Base-by-base conservation (phyloP, 2,888 invertebrate species). In the Drosophila borborema region DNA sequence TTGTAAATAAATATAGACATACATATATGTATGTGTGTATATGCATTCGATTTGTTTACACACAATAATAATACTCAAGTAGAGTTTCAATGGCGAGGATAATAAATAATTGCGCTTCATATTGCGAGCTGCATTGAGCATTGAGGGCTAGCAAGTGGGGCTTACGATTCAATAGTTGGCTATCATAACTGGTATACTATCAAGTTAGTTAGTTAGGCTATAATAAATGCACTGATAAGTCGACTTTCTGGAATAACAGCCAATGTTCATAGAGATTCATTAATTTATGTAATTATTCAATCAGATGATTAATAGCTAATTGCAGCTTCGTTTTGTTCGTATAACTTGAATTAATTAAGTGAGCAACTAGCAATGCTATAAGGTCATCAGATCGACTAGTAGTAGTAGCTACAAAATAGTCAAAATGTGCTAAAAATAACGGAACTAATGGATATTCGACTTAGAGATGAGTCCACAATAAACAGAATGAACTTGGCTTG, bases 261-360 rank as follows among this genome's bases (percentile, higher is more conserved):
- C 34, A 58, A 28, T 23, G 16, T 18, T 16, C 12, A 40, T 28
- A 16, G 14, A 20, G 2, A 20, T 10, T 46, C 10, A 14, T 62
- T 80, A 64, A 80, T 75, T 56, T 71, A 77, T 75, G 62, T 64
- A 67, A 75, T 72, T 77, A 80, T 80, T 72, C 67, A 75, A 72
- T 75, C 64, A 56, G 7, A 59, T 80, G 76, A 80, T 75, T 77
- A 72, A 72, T 72, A 14, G 48, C 31, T 72, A 77, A 75, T 67
- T 80, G 72, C 59, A 48, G 46, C 10, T 53, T 46, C 12, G 41
- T n/a, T 74, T 61, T 41, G 34, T 36, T 55, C 54, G 16, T 34
- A 55, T 48, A 45, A 48, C 45, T 55, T 16, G 62, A 51, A 55
- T 64, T 59, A 54, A 73, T 73, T 61, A 54, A 36, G 20, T 8